Evolutionary conservation across 2,797 vertebrate genomes (phyloP).

Genomic region (Scleropages formosus): DNA sequence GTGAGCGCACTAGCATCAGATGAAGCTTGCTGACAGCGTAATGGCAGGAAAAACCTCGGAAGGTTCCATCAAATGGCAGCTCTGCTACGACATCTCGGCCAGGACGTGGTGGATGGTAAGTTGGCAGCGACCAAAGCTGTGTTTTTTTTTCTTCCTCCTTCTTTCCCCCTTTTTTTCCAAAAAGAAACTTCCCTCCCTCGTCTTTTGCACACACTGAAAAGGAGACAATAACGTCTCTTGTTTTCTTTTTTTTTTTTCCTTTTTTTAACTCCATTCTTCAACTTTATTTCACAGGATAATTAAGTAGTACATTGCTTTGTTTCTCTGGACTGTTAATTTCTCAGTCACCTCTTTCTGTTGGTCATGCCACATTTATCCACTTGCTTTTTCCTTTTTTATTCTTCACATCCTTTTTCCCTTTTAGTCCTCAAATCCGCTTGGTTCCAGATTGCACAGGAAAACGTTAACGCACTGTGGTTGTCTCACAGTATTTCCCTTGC

Average conservation of each 20-base stretch:
- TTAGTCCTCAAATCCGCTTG: slow-evolving; percentile 33
- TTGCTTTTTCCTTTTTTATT: slow-evolving; percentile 50
- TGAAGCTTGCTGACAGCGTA: slow-evolving; percentile 97
- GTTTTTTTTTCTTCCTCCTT: slow-evolving; percentile 71
- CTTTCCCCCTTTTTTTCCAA: slow-evolving; percentile 58
- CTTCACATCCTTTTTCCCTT: slow-evolving; percentile 2
- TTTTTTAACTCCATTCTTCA: slow-evolving; percentile 33
- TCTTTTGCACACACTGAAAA: slow-evolving; percentile 42
- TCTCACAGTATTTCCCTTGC: slow-evolving; percentile 26
- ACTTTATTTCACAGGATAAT: slow-evolving; percentile 79
- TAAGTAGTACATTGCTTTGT: slow-evolving; percentile 71
- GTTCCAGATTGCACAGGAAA: slow-evolving; percentile 37
- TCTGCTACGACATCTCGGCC: slow-evolving; percentile 99
- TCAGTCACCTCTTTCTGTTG: slow-evolving; percentile 68
- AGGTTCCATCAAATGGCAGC: slow-evolving; percentile 99
- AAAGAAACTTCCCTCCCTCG: slow-evolving; percentile 42
- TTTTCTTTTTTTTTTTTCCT: too few relatives aligned
- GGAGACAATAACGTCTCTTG: slow-evolving; percentile 76
- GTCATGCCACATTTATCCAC: slow-evolving; percentile 72
- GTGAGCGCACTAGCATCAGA: slow-evolving; percentile 93
- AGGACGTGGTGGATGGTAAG: slow-evolving; percentile 99
- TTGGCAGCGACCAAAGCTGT: slow-evolving; percentile 80
- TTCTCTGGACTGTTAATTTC: slow-evolving; percentile 51
- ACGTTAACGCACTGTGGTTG: slow-evolving; percentile 32
- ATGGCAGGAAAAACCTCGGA: slow-evolving; percentile 98